Evolutionary conservation across 2,797 vertebrate species (phyloP).

Genomic region (Amniataba percoides): DNA sequence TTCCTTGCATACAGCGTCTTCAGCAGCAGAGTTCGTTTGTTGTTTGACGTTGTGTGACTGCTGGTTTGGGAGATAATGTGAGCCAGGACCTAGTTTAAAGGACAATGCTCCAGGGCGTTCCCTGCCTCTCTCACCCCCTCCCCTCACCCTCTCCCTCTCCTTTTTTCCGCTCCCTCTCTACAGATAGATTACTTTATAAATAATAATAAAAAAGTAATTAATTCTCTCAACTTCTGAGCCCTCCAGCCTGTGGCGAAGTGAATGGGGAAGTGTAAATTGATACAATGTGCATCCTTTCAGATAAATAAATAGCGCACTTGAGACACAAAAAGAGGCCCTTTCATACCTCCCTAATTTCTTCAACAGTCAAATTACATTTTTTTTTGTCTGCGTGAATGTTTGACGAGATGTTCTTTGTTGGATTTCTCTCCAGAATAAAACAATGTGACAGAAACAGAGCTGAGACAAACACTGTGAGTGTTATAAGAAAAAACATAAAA

Average conservation of each 20-base stretch:
- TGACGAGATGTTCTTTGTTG: conserved; percentile 83
- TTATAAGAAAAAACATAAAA: conserved; percentile 35
- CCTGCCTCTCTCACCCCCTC: conserved; percentile 65
- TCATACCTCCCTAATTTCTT: conserved; percentile 84
- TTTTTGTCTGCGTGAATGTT: conserved; percentile 84
- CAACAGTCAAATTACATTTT: conserved; percentile 84
- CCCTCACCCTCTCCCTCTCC: conserved; percentile 46
- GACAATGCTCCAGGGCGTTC: conserved; percentile 85
- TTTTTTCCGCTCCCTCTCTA: conserved; percentile 62
- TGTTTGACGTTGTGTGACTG: conserved; percentile 80
- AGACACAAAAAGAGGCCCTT: conserved; percentile 82
- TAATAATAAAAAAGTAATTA: conserved; percentile 98
- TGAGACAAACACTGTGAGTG: conserved; percentile 38
- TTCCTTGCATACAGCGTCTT: conserved; percentile 73
- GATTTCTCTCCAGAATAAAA: conserved; percentile 66
- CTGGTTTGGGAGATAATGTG: conserved; percentile 87
- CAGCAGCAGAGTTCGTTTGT: conserved; percentile 83
- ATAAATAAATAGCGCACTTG: conserved; percentile 91
- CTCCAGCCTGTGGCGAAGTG: conserved; percentile 89
- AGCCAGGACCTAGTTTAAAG: conserved; percentile 88
- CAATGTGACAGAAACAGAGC: conserved; percentile 51
- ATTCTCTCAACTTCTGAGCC: conserved; percentile 98
- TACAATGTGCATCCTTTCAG: conserved; percentile 99
- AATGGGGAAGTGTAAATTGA: conserved; percentile 90
- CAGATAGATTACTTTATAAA: conserved; percentile 94